Evolutionary conservation across 2,797 vertebrate genomes (phyloP).

Genomic region (Kryptopterus vitreolus): DNA sequence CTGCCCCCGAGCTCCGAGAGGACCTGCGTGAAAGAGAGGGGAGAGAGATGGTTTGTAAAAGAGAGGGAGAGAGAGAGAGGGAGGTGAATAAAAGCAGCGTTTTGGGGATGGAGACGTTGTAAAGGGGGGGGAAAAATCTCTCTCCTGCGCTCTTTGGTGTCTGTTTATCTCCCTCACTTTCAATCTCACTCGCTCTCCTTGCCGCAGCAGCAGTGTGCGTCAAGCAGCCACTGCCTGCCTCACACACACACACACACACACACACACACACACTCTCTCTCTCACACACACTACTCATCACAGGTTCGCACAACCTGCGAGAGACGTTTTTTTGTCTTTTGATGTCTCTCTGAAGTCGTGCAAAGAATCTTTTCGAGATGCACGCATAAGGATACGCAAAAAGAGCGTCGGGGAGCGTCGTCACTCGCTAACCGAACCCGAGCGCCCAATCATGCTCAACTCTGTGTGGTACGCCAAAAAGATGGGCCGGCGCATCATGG

Average conservation of each 20-base stretch:
- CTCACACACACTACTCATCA: conserved; percentile 18
- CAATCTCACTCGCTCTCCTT: conserved; percentile 21
- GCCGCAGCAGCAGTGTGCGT: conserved; percentile 53
- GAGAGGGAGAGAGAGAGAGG: conserved; percentile 2
- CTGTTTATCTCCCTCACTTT: conserved; percentile 34
- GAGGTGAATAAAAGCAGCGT: conserved; percentile 24
- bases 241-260: background rate
- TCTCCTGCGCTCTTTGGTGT: conserved; percentile 19
- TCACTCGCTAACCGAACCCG: conserved; percentile 55
- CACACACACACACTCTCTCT: background rate
- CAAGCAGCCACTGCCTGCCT: conserved; percentile 45
- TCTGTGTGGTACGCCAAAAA: conserved; percentile 82
- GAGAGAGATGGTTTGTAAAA: conserved; percentile 24
- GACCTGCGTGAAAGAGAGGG: conserved; percentile 15
- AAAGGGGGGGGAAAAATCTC: no score
- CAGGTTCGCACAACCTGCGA: conserved; percentile 38
- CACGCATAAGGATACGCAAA: conserved; percentile 27
- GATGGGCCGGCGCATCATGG: conserved; percentile 82
- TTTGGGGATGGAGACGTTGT: conserved; percentile 6
- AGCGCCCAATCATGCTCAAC: conserved; percentile 74
- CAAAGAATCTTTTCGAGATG: conserved; percentile 43
- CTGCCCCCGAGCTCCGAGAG: conserved; percentile 35
- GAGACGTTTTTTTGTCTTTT: conserved; percentile 27
- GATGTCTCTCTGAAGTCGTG: background rate
- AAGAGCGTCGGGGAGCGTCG: conserved; percentile 56